Conservation (phyloP, 2,797 vertebrate species). For the Picus viridis region DNA sequence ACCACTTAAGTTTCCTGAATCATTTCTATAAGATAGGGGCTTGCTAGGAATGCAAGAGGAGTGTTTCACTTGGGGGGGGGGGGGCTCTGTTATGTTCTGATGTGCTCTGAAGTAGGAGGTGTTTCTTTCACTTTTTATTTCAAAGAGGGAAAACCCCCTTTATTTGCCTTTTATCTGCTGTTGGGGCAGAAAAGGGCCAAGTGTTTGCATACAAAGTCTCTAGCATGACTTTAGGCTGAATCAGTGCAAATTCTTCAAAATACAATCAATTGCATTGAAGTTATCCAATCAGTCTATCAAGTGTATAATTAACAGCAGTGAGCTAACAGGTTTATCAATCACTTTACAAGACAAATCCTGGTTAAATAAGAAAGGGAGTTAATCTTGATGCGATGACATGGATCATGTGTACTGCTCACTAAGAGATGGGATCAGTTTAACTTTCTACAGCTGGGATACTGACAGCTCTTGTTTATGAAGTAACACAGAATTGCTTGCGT, state of each 20-base stretch:
- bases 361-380: constrained; percentile 36
- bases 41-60: not conserved
- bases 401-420: constrained; percentile 22
- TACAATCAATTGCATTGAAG: constrained; percentile 35
- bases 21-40: constrained; percentile 33
- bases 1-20: constrained; percentile 49
- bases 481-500: not conserved
- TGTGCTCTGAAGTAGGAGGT: constrained; percentile 13
- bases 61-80: not conserved
- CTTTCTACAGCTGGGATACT: constrained; percentile 33
- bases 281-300: not conserved
- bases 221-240: not conserved
- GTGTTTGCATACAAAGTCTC: not conserved
- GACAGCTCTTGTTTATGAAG: constrained; percentile 13
- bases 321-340: constrained; percentile 21
- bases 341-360: constrained; percentile 21
- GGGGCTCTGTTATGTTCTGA: not conserved
- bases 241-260: not conserved
- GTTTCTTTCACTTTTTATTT: constrained; percentile 48
- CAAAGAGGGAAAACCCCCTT: not conserved
- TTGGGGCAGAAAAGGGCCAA: not conserved
- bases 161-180: constrained; percentile 8
- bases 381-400: constrained; percentile 18
- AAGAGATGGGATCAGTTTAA: not conserved
- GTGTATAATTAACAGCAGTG: constrained; percentile 42